Evolutionary conservation across 2,888 invertebrate species (phyloP), one percentile per base, ranked within the genome.

Genomic region (Andrena praecox): DNA sequence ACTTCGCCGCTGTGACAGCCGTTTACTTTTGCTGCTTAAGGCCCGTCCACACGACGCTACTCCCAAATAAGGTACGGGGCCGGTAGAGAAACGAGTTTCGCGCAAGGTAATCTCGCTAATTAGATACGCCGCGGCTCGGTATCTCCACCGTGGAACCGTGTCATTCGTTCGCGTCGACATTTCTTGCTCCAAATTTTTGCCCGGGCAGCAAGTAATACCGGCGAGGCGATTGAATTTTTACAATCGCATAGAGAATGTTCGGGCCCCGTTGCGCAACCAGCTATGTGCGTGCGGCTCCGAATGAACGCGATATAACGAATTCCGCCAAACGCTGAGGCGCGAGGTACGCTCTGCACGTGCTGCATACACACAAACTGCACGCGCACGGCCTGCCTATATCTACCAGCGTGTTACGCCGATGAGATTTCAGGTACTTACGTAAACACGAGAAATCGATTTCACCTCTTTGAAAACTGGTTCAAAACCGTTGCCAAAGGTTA

Each of bases 11-110:
- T 50, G 62, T 68, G 70, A 68, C 54, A 70, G 48, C 60, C 63
- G 76, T 84, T 89, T 85, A 87, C 89, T 90, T 89, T 90, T 86
- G 85, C 85, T 84, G 77, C 84, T 89, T 86, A 81, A 88, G 87
- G 74, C 73, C 69, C 84, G 85, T 85, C 66, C 82, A 87, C 81
- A 73, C 75, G 60, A 60, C 75, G 76, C 16, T 52, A 48, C 64
- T 71, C 70, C 88, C 85, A 84, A 86, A 87, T 89, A 88, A 86
- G 85, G 77, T 62, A 79, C 64, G 76, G 77, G 80, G 20, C 20
- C 76, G 80, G n/a, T 24, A 60, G 63, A 35, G 62, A 75, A 89
- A 85, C 82, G 80, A 66, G 84, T 87, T 84, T 85, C 76, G 67
- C 63, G 74, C 81, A 80, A 84, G 80, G 84, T 80, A 88, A 88